Evolutionary conservation across 2,113 vertebrate species (phyloP), one percentile per base, ranked within the genome.

Genomic region (Melanocharis versteri): DNA sequence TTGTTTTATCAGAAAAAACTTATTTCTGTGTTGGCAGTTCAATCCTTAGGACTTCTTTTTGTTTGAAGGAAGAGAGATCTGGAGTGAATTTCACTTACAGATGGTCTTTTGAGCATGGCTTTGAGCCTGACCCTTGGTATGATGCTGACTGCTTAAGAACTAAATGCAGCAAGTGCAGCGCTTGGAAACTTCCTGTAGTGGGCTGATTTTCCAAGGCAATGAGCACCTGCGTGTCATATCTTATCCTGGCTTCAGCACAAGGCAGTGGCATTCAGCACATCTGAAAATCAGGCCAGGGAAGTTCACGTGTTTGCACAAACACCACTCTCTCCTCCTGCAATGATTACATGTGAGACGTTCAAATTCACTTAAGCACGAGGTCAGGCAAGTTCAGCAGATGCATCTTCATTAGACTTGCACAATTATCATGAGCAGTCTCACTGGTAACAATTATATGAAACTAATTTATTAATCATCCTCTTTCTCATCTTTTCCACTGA

Each of bases 141-240:
- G 91, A 95, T 85, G 94, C 94, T 94, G 94, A 83, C 95, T 94
- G 66, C 65, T 93, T 39, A 72, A 86, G 94, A 90, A 83, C 48
- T 68, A 72, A 94, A 97, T 19, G 61, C 83, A 71, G 91, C 60
- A 66, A 97, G 91, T 82, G 86, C 91, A 92, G 91, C 1, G 5
- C 89, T 72, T 4, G 31, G 93, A 94, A 96, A 93, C 73, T 95
- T 89, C 91, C 91, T 13, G 0, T 6, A 57, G 81, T 57, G 87
- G 86, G 93, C 87, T 94, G 95, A 95, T 95, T 95, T 97, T 96
- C 93, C 89, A 57, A 76, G 93, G 91, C 94, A 83, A 61, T 65
- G 94, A 94, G 87, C 87, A 91, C 83, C 61, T 87, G 37, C 28
- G 57, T 91, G 96, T 69, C 90, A 57, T 2, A 15, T 68, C 83